Percentiles rank a stretch among this genome's conserved stretches.
Conservation (phyloP, 2,797 vertebrate species). For the Brachyalestes nurse region DNA sequence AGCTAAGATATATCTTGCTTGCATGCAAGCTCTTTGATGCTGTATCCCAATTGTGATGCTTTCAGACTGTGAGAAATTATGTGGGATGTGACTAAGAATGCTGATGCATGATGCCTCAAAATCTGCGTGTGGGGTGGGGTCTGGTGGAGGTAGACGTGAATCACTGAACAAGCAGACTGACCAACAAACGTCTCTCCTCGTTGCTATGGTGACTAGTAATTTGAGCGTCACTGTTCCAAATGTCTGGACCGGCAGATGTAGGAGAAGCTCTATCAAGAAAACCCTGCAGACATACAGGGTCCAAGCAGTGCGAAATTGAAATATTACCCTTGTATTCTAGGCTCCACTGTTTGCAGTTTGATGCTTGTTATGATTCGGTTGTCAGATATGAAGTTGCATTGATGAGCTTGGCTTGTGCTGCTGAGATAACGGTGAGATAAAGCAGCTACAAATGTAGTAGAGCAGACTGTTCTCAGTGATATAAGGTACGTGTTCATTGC, state of each 20-base stretch:
- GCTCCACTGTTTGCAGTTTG: no score
- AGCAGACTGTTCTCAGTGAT: no score
- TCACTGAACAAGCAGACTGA: background rate
- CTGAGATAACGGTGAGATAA: no score
- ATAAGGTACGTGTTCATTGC: no score
- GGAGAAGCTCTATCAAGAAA: no score
- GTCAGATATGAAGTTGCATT: no score
- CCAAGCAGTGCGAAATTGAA: no score
- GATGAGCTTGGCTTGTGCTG: no score
- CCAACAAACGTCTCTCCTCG: background rate
- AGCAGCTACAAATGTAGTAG: no score
- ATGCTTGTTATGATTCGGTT: no score
- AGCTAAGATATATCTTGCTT: background rate
- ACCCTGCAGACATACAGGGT: no score
- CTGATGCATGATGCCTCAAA: background rate
- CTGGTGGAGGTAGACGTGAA: background rate
- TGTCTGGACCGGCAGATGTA: background rate
- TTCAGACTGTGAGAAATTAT: background rate
- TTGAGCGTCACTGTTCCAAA: background rate
- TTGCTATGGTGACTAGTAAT: slow-evolving; percentile 17
- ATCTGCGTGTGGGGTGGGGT: background rate
- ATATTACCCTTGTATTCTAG: no score
- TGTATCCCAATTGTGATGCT: background rate
- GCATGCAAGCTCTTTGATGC: background rate
- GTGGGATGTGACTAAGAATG: background rate